Evolutionary conservation across 2,888 invertebrate species (phyloP).

Genomic region (Achlya flavicornis): DNA sequence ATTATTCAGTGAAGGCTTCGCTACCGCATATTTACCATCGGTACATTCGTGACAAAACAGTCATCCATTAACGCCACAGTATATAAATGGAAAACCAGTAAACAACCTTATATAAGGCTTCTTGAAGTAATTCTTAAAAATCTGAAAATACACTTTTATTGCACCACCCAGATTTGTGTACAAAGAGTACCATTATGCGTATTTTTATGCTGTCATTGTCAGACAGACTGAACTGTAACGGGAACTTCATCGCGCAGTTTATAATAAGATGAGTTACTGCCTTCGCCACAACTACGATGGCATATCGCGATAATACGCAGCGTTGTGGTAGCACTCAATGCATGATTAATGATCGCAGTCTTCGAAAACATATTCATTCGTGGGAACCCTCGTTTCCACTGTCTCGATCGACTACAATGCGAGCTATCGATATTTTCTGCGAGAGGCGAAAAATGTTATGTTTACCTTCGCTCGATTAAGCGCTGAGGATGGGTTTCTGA

Average conservation of each 20-base stretch:
- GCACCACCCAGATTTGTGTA: no score
- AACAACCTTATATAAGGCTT: no score
- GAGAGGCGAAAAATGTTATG: slow-evolving; percentile 76
- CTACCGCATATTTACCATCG: slow-evolving; percentile 53
- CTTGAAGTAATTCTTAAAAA: no score
- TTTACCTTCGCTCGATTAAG: slow-evolving; percentile 81
- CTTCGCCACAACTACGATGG: background rate
- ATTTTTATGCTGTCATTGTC: background rate
- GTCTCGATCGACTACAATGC: slow-evolving; percentile 61
- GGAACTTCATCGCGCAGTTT: background rate
- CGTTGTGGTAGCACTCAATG: slow-evolving; percentile 73
- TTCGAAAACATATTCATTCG: slow-evolving; percentile 74
- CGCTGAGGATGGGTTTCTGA: slow-evolving; percentile 69
- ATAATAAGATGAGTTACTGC: slow-evolving; percentile 5
- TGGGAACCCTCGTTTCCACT: slow-evolving; percentile 61
- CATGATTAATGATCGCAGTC: slow-evolving; percentile 75
- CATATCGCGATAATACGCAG: slow-evolving; percentile 15
- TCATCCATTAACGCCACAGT: slow-evolving; percentile 59
- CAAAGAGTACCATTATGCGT: background rate
- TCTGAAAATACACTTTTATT: no score
- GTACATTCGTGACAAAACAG: slow-evolving; percentile 66
- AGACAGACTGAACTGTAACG: background rate
- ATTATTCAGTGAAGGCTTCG: slow-evolving; percentile 49
- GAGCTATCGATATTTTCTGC: slow-evolving; percentile 70
- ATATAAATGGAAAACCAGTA: background rate